Evolutionary conservation across 1,140 invertebrate species (phyloP).

Genomic region (Danaus plexippus): DNA sequence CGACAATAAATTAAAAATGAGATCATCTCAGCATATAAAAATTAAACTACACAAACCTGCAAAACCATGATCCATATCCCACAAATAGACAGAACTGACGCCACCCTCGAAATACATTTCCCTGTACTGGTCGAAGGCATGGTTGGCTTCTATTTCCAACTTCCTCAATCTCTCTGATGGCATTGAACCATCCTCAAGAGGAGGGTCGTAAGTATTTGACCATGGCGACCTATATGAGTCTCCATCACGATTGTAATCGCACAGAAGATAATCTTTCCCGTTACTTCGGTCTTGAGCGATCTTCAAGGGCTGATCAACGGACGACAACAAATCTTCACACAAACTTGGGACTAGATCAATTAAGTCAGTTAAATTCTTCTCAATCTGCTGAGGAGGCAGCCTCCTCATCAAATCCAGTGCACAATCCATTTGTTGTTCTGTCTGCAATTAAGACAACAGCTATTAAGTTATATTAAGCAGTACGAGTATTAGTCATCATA

Average conservation of each 20-base stretch:
- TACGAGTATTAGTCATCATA: slow-evolving; percentile 65
- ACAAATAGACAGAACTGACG: slow-evolving; percentile 98
- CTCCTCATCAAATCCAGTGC: slow-evolving; percentile 98
- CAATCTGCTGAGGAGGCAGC: slow-evolving; percentile 98
- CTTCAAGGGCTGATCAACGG: slow-evolving; percentile 98
- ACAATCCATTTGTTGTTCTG: slow-evolving; percentile 98
- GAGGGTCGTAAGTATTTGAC: slow-evolving; percentile 99
- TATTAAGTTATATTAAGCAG: slow-evolving; percentile 22
- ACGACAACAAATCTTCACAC: slow-evolving; percentile 97
- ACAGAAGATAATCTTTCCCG: slow-evolving; percentile 97
- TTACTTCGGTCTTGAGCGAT: slow-evolving; percentile 95
- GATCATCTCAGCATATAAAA: background rate
- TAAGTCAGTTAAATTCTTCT: slow-evolving; percentile 97
- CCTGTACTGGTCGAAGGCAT: slow-evolving; percentile 98
- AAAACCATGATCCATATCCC: slow-evolving; percentile 99
- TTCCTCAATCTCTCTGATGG: slow-evolving; percentile 96
- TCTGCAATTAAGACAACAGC: slow-evolving; percentile 75
- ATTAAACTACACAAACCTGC: slow-evolving; percentile 75
- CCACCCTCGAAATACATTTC: slow-evolving; percentile 99
- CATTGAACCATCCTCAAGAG: slow-evolving; percentile 97
- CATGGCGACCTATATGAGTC: slow-evolving; percentile 99
- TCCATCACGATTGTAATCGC: slow-evolving; percentile 98
- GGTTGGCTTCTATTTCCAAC: slow-evolving; percentile 97
- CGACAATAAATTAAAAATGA: background rate
- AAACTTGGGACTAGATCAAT: slow-evolving; percentile 96